Base-by-base conservation (phyloP, 2,797 vertebrate species). In the Lagodon rhomboides region DNA sequence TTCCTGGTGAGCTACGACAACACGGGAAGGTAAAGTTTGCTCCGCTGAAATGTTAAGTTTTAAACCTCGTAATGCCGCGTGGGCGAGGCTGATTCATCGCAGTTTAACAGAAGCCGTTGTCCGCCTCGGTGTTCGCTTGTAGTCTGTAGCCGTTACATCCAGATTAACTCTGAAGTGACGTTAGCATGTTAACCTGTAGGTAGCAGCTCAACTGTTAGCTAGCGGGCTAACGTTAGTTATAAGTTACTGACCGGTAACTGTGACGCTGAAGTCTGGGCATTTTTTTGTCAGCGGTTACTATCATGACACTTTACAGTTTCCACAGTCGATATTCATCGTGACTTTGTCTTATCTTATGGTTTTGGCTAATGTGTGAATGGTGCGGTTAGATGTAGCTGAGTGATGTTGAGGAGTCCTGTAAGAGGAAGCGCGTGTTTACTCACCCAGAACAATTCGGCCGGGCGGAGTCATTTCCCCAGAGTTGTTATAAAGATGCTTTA, bases 1-100 rank as follows among this genome's bases (percentile, higher is more conserved):
- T 96, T 96, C 95, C 95, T 95, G 94, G 92, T 95, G 91, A 87
- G 90, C 90, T 78, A 66, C 87, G 67, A 89, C 88, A 85, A 78
- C 85, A 83, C 82, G 63, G 82, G 80, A 93, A 95, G 95, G 94
- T 96, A 94, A 93, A 93, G 87, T 85, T 77, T 67, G 27, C 63
- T 60, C 74, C 22, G 75, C 6, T 27, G 3, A 80, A 75, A 83
- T 70, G 63, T 69, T 0, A 65, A 41, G 10, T 79, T 85, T 82
- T 68, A 55, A 61, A 53, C 51, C 7, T 44, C 5, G 0, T 71
- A 51, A 44, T 3, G 13, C 12, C 1, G 3, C 53, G 1, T 0
- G 12, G 23, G 1, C 3, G 3, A 7, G 1, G 12, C 5, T 4
- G 0, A 4, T 34, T 34, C 3, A 0, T 22, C 41, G 1, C 17